Evolutionary conservation across 2,113 vertebrate species (phyloP), one percentile per base, ranked within the genome.

Genomic region (Poecile atricapillus): DNA sequence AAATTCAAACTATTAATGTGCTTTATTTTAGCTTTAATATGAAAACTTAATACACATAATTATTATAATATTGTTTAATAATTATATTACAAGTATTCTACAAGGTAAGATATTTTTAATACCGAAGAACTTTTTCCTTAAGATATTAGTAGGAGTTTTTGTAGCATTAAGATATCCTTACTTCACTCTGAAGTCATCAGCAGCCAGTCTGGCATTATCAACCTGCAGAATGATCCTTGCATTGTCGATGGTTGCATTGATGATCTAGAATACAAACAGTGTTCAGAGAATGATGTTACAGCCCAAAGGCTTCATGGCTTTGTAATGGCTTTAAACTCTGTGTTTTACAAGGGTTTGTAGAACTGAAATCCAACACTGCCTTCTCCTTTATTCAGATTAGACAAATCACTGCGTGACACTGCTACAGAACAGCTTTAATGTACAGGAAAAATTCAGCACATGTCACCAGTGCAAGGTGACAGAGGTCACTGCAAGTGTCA

Each of bases 121-220:
- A 30, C 10, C 11, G 60, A 77, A 62, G 0, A 39, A 3, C 3
- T 11, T 43, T 88, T 41, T 49, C 31, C 30, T 69, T 67, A 43
- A 74, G 87, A n/a, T 35, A 30, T 31, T 37, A 43, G 12, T 30
- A 49, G 73, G 50, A n/a, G 5, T 7, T 81, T 88, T 75, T 70
- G n/a, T 69, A 55, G 10, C n/a, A 41, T 21, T 67, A 37, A 71
- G 49, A 16, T 55, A 19, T 22, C 83, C 98, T 97, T 96, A 98
- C 98, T 98, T 99, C 88, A 98, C 78, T 83, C 97, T 97, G 97
- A 99, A 99, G 37, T 98, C 98, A 43, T 98, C 98, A 14, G 98
- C 98, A 10, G 98, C 98, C 95, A 99, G 96, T 63, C 97, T 97
- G 93, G 98, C 98, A 7, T 98, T 98, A 58, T 98, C 98, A 0